Evolutionary conservation across 2,797 vertebrate species (phyloP).

Genomic region (Xiphorhynchus erythropygius): DNA sequence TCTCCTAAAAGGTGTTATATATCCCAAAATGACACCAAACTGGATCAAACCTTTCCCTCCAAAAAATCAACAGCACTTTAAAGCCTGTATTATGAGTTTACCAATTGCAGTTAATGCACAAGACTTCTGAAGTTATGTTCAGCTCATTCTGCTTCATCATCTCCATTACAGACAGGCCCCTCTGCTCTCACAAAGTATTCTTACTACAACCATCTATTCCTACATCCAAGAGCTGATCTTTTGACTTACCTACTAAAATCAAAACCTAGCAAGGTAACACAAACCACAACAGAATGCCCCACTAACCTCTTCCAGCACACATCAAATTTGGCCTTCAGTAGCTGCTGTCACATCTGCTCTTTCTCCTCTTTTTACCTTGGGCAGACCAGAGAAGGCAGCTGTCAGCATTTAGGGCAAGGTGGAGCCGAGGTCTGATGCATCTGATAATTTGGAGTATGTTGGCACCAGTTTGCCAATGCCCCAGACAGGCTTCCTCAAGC

Average conservation of each 20-base stretch:
- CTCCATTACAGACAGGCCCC: background rate
- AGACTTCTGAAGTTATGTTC: background rate
- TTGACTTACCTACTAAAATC: background rate
- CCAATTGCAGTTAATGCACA: background rate
- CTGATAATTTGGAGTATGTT: background rate
- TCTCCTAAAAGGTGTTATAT: background rate
- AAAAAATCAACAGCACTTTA: background rate
- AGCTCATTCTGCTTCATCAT: background rate
- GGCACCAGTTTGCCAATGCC: background rate
- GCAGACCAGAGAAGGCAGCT: background rate
- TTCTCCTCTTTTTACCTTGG: background rate
- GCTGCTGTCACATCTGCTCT: background rate
- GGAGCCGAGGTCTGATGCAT: background rate
- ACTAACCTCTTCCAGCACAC: background rate
- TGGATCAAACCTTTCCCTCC: background rate
- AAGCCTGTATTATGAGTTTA: background rate
- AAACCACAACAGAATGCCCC: background rate
- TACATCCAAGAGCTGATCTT: background rate
- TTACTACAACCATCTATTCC: background rate
- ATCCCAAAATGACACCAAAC: background rate
- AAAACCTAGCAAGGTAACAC: background rate
- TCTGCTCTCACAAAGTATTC: background rate
- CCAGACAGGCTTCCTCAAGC: background rate
- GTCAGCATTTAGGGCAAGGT: background rate
- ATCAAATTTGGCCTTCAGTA: background rate